Evolutionary conservation across 2,113 vertebrate species (phyloP).

Genomic region (human (Homo sapiens)): DNA sequence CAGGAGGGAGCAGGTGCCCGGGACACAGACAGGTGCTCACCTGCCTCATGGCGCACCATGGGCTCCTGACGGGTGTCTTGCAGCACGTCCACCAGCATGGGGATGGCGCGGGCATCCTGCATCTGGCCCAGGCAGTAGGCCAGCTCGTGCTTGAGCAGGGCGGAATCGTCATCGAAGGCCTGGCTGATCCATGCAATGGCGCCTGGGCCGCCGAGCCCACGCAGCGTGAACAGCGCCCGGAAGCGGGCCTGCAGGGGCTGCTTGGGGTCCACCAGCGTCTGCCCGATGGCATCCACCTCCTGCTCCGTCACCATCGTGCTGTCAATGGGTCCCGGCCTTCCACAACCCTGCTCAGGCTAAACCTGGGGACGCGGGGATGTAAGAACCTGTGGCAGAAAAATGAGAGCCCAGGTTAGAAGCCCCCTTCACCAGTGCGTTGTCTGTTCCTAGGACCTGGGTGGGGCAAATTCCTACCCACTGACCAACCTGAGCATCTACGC

Average conservation of each 20-base stretch:
- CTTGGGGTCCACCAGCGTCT: slow-evolving; percentile 83
- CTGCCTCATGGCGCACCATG: slow-evolving; percentile 97
- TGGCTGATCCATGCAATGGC: slow-evolving; percentile 93
- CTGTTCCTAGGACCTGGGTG: rapidly evolving
- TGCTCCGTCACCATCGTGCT: slow-evolving; percentile 75
- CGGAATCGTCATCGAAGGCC: slow-evolving; percentile 91
- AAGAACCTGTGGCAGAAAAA: background rate
- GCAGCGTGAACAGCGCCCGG: slow-evolving; percentile 95
- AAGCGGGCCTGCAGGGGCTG: slow-evolving; percentile 89
- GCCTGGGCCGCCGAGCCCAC: slow-evolving; percentile 87
- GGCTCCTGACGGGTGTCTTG: slow-evolving; percentile 90
- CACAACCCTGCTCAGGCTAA: too few species aligned
- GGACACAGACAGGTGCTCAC: slow-evolving; percentile 74
- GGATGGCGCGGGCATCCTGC: slow-evolving; percentile 90
- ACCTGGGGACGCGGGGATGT: rapidly evolving
- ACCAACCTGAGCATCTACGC: background rate
- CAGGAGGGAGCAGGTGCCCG: rapidly evolving
- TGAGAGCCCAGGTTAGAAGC: background rate
- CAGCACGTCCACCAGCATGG: slow-evolving; percentile 86
- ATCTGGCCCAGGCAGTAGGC: slow-evolving; percentile 98
- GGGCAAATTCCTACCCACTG: background rate
- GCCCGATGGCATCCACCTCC: slow-evolving; percentile 87
- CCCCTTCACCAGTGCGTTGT: background rate
- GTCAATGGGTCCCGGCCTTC: too few species aligned
- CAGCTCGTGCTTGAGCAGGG: slow-evolving; percentile 95